Percentiles rank a stretch among this genome's conserved stretches.
Conservation (phyloP, 1,140 invertebrate genomes). For the Drosophila elegans region DNA sequence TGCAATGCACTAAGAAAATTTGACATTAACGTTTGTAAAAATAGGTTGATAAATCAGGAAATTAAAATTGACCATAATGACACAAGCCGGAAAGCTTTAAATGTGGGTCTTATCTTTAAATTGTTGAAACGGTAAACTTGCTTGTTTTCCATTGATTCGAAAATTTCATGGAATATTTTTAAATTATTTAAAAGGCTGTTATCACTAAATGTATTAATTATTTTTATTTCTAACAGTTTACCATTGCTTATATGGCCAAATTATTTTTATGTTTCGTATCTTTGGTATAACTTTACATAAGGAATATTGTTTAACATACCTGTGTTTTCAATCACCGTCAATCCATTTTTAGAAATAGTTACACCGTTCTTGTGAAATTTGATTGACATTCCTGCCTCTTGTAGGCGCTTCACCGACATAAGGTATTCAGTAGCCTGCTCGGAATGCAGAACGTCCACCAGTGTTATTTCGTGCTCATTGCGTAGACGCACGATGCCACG, state of each 20-base stretch:
- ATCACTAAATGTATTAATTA: too few species aligned
- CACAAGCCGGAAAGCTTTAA: too few species aligned
- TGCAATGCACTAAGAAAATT: too few species aligned
- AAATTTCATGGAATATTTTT: not conserved
- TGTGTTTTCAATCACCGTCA: slow-evolving; percentile 11
- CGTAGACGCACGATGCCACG: slow-evolving; percentile 22
- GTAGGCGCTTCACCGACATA: slow-evolving; percentile 22
- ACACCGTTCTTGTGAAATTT: not conserved
- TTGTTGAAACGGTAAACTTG: slow-evolving; percentile 18
- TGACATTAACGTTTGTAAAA: too few species aligned
- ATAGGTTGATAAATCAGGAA: too few species aligned
- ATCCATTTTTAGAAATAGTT: slow-evolving; percentile 8
- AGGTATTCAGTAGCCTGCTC: slow-evolving; percentile 27
- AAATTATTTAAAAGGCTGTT: too few species aligned
- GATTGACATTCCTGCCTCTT: slow-evolving; percentile 24
- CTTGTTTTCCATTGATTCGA: slow-evolving; percentile 48
- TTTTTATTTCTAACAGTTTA: too few species aligned
- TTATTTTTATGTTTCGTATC: slow-evolving; percentile 1
- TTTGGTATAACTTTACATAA: not conserved
- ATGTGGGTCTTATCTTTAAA: too few species aligned
- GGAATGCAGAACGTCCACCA: slow-evolving; percentile 19
- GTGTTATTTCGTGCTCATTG: slow-evolving; percentile 25
- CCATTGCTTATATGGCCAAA: too few species aligned
- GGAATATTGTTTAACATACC: slow-evolving; percentile 17
- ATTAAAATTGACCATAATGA: too few species aligned